Evolutionary conservation across 2,888 invertebrate species (phyloP).

Genomic region (Sturmia bella): DNA sequence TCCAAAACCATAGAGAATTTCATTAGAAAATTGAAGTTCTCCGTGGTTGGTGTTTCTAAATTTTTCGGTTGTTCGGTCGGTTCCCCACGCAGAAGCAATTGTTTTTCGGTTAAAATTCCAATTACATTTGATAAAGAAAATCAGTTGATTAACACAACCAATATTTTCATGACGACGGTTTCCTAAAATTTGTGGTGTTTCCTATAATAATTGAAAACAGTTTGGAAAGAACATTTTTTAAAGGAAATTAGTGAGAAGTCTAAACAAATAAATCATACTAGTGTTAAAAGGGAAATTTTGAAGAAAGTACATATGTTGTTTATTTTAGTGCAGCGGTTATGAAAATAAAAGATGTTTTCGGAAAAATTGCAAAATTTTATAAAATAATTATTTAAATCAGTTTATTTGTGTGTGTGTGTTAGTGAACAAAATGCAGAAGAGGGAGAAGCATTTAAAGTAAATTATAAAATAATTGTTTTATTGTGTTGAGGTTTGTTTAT

Average conservation of each 20-base stretch:
- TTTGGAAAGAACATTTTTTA: not conserved
- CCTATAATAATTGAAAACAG: constrained; percentile 7
- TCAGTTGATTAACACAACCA: too few relatives aligned
- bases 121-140: too few relatives aligned
- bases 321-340: not conserved
- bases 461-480: constrained; percentile 18
- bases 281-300: constrained; percentile 13
- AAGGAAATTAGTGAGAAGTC: not conserved
- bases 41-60: too few relatives aligned
- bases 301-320: constrained; percentile 22
- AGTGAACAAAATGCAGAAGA: constrained; percentile 16
- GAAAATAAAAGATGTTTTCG: constrained; percentile 36
- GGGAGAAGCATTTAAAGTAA: not conserved
- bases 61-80: too few relatives aligned
- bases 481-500: constrained; percentile 16
- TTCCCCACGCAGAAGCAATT: too few relatives aligned
- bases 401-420: constrained; percentile 5
- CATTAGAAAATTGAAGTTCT: too few relatives aligned
- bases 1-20: too few relatives aligned
- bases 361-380: constrained; percentile 10
- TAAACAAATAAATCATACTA: too few relatives aligned
- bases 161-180: not conserved
- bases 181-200: constrained; percentile 3
- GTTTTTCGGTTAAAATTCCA: too few relatives aligned
- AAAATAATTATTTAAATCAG: constrained; percentile 20